Evolutionary conservation across 2,888 invertebrate species (phyloP), one percentile per base, ranked within the genome.

Genomic region (Melitaea athalia): DNA sequence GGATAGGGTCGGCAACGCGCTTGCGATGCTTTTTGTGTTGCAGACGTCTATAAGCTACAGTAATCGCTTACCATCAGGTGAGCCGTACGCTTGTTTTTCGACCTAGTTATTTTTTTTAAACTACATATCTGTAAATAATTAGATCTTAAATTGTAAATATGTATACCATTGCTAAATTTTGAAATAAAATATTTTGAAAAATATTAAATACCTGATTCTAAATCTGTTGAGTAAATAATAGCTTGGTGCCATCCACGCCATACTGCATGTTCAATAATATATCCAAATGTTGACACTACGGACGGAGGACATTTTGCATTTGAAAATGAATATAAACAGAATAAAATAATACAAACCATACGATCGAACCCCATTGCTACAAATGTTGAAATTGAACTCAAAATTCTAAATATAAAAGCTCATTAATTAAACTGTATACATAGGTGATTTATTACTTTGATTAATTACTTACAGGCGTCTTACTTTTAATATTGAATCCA

Each of bases 181-280:
- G n/a, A n/a, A n/a, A n/a, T n/a, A n/a, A n/a, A n/a, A n/a, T n/a
- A n/a, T n/a, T n/a, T n/a, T n/a, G n/a, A n/a, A n/a, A n/a, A n/a
- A n/a, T 5, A 24, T 31, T 11, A 42, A 8, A 71, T 79, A 91
- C 92, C 86, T 78, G 78, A 74, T 64, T 91, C 83, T 17, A 84
- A 68, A 12, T 81, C 79, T 24, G 92, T 85, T 3, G 91, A 85
- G 72, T 93, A 94, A 0, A 94, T 76, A 3, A 93, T 76, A 0
- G 90, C 85, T 67, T 94, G 93, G 0, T 89, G 87, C 94, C 94
- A 94, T 0, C 92, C 91, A 59, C 93, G 83, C 92, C 93, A 94
- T 17, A 91, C 78, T 0, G 93, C 93, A 67, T 93, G 93, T 68
- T 94, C 94, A 69, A 94, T 74, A 4, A 93, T 84, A 55, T 93